Percentiles rank a stretch among this genome's conserved stretches.
phyloP scores from a whole-genome alignment of 2,888 invertebrate genomes.

The Liopterus haemorrhoidalis region DNA sequence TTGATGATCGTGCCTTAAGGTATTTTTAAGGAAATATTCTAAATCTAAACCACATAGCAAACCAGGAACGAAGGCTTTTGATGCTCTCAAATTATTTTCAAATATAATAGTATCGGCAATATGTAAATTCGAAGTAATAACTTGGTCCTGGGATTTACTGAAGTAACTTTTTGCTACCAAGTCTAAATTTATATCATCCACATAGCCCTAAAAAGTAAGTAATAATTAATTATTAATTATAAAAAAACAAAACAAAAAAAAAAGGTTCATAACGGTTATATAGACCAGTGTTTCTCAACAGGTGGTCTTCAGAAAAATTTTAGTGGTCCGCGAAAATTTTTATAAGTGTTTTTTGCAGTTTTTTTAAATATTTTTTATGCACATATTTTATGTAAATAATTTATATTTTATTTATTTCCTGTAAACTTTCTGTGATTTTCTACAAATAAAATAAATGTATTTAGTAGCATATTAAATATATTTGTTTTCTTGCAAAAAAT shows the following conservation, averaged over 20 bases:
- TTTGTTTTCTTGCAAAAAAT: too few species aligned
- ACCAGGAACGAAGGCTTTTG: conserved; percentile 40
- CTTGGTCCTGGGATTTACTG: conserved; percentile 49
- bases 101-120: conserved; percentile 45
- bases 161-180: conserved; percentile 49
- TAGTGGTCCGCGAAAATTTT: too few species aligned
- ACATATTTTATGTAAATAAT: too few species aligned
- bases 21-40: conserved; percentile 32
- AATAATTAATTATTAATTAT: conserved; percentile 6
- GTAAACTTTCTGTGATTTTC: too few species aligned
- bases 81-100: conserved; percentile 39
- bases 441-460: too few species aligned
- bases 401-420: too few species aligned
- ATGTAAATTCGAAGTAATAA: conserved; percentile 43
- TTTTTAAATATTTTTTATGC: too few species aligned
- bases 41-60: conserved; percentile 41
- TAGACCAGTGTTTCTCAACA: too few species aligned
- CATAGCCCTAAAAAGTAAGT: conserved; percentile 43
- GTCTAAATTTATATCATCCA: conserved; percentile 47
- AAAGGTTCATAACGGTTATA: too few species aligned
- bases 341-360: too few species aligned
- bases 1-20: conserved; percentile 43
- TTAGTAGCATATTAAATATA: too few species aligned
- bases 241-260: conserved; percentile 20
- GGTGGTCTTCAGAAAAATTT: too few species aligned